Base-by-base conservation (phyloP, 2,888 invertebrate genomes). In the Sacculina carcini region DNA sequence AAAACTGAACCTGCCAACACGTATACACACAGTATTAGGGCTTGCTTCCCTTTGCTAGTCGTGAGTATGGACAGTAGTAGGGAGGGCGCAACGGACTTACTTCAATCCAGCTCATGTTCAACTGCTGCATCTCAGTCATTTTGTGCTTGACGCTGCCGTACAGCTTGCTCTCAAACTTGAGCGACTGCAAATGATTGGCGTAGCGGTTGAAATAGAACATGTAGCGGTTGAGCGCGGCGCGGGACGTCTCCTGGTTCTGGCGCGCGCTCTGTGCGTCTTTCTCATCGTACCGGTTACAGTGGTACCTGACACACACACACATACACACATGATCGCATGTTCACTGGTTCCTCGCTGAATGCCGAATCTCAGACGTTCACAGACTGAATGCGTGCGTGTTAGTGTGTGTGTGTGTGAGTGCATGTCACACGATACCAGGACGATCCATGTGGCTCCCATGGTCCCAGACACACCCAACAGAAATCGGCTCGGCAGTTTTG, bases 91-190 rank as follows among this genome's bases (percentile, higher is more conserved):
- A 40, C 12, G n/a, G 19, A 56, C 59, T 40, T 59, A 79, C 81
- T 76, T 98, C 96, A 62, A 96, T 96, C 96, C 96, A 98, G 58
- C 90, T 90, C 92, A 96, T 94, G 65, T 89, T 90, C 66, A 90
- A 89, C 64, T 90, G 89, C 65, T 98, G 96, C 94, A 98, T 94
- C 69, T 92, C 92, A 66, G 94, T 92, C 94, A 98, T 96, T 72
- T 96, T 96, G 65, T 82, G 81, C 67, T 90, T 87, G 53, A 94
- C 84, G 54, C 84, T 83, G 7, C 87, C 84, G 69, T 94, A 92
- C 53, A 96, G 73, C 73, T 94, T 94, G 68, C 81, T 79, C 71
- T 98, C 96, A 69, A 98, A 89, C 68, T 89, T 89, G 62, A 96
- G 73, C 58, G 90, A 90, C 68, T 92, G 90, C 86, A 90, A 89